Evolutionary conservation across 2,888 invertebrate genomes (phyloP), one percentile per base, ranked within the genome.

Genomic region (Hydrotaea diabolus): DNA sequence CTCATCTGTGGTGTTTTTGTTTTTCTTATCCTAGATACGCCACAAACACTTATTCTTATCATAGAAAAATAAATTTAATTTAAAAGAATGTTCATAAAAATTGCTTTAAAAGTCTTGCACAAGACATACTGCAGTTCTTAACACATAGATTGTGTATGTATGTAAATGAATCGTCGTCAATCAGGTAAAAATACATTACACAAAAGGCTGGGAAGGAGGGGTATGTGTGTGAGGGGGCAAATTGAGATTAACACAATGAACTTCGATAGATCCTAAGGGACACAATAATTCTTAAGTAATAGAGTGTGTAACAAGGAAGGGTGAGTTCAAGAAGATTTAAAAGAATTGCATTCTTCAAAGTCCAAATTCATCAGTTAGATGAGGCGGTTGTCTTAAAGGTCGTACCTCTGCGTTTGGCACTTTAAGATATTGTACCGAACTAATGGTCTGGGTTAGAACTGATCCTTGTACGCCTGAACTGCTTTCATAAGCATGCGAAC

Each of bases 401-500:
- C 31, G 7, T 31, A 31, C 31, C 31, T 31, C 31, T 31, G 31
- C 31, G 7, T 31, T 59, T n/a, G 71, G 36, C 21, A 17, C 13
- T 69, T 69, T 69, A 11, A 23, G 9, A 39, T 21, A 66, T 57
- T 15, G 19, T 62, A 73, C 49, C 36, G 53, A 66, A 43, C 71
- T 64, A 17, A 64, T 64, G 21, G 5, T 76, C 19, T 43, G 21
- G 19, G 19, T 91, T 91, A 90, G 75, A 91, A 89, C 85, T 91
- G 90, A 85, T 90, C 91, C 77, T 88, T 89, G 77, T 88, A 91
- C 8, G 93, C 94, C 77, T 91, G 90, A 17, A 91, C 89, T 49
- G 91, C 92, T 87, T 91, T 91, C 89, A 92, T 91, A 26, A 92
- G 86, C 88, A 93, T 90, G 23, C 92, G 91, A 13, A 93, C 90